Evolutionary conservation across 2,888 invertebrate genomes (phyloP), one percentile per base, ranked within the genome.

Genomic region (Heliconius ismenius): DNA sequence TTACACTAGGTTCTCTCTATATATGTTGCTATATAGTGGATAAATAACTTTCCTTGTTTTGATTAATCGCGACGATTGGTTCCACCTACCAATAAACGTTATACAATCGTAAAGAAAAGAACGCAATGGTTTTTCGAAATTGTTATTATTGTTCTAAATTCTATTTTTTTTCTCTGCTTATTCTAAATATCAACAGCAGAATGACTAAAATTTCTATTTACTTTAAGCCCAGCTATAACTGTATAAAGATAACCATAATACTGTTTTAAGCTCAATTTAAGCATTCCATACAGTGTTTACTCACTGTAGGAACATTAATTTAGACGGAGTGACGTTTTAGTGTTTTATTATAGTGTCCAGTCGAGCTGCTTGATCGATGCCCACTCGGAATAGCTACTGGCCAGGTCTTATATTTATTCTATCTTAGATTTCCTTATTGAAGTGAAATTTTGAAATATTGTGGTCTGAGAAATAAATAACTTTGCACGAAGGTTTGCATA

Each of bases 321-420:
- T 76, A 72, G 28, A 15, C 75, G 43, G 32, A 62, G 70, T 58
- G 76, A 76, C 75, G 68, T 74, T 76, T 78, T 75, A 78, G 74
- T 77, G 76, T 78, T 79, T 81, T 81, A 82, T 82, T 79, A 78
- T 79, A 77, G 24, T 77, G 70, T 58, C 75, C 80, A 76, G 75
- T 75, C 79, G 76, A 43, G 68, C 74, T 77, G 74, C 75, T 78
- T 80, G 79, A 77, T 78, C 79, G 79, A 81, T 81, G 79, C 49
- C 73, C 76, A 76, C 76, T 70, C 72, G 65, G 76, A 76, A 80
- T 74, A 69, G 76, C 54, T 13, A 60, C 54, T 70, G 54, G 73
- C 58, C 36, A 73, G 26, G 26, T 54, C 49, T 69, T 76, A 76
- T 36, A 68, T 32, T 62, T 63, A 74, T 64, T 24, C 74, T 74